These are phyloP conservation scores for Shinisaurus crocodilurus DNA, from an alignment of 2,113 vertebrate genomes.

Conservation along the genomic window DNA sequence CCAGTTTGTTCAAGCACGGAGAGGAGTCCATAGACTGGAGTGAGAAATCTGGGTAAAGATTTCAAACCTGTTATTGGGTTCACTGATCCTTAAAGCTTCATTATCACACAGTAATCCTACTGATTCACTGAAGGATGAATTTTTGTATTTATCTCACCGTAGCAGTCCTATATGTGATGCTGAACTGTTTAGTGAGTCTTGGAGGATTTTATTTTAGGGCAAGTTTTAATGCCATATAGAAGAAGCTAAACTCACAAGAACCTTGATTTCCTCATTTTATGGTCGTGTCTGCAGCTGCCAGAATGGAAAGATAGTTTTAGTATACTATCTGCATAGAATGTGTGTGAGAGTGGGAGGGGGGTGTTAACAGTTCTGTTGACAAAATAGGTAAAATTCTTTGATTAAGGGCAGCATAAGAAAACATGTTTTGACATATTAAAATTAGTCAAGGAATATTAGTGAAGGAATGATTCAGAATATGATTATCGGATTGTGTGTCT, in stretches of 20 bases:
- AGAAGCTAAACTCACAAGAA: not conserved
- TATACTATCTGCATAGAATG: not conserved
- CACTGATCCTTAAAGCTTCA: conserved; percentile 10
- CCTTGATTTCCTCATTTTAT: conserved; percentile 13
- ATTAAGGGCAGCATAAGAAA: not conserved
- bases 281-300: not conserved
- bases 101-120: not conserved
- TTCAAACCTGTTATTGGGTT: not conserved
- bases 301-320: not conserved
- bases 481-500: not conserved
- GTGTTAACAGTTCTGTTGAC: not conserved
- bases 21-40: not conserved
- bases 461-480: not conserved
- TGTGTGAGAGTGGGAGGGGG: not conserved
- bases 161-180: not conserved
- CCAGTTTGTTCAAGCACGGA: not conserved
- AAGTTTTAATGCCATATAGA: conserved; percentile 5
- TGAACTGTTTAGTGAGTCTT: not conserved
- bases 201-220: not conserved
- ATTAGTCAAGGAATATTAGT: not conserved
- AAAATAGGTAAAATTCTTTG: not conserved
- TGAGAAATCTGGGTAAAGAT: not conserved
- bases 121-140: not conserved
- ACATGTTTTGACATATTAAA: not conserved
- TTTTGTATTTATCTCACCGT: conserved; percentile 15